Evolutionary conservation across 30 jellyfish, hydroid and myxozoan species (phyloP).

Genomic region (Rhopilema esculentum): DNA sequence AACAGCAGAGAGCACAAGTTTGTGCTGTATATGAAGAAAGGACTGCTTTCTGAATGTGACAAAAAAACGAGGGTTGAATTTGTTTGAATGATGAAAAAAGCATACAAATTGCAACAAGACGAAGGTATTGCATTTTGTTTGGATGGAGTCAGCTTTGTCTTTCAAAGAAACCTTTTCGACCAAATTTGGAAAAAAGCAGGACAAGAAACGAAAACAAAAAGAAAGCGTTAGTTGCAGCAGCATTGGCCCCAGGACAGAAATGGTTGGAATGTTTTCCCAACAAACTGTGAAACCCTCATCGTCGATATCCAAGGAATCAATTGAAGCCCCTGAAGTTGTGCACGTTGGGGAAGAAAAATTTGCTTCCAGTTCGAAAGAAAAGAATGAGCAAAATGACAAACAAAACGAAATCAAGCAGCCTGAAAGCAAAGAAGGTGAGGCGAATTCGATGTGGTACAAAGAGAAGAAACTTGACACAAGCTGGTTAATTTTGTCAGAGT

Average conservation of each 20-base stretch:
- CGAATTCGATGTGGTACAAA: no score
- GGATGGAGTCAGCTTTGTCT: neutral
- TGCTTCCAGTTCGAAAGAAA: no score
- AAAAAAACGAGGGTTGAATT: neutral
- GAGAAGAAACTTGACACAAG: no score
- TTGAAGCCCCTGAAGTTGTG: no score
- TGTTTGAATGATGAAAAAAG: neutral
- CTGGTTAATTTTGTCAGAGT: no score
- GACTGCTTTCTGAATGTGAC: neutral
- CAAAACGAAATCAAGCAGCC: no score
- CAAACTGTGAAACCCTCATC: no score
- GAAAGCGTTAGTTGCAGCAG: neutral
- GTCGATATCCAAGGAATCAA: no score
- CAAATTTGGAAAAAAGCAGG: neutral
- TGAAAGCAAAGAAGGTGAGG: no score
- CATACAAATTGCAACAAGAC: neutral
- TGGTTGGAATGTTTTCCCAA: no score
- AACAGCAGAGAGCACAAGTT: neutral
- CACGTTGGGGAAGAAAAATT: no score
- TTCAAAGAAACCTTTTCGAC: neutral
- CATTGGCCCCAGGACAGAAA: neutral
- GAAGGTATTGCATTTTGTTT: neutral
- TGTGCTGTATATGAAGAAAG: neutral
- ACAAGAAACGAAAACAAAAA: neutral
- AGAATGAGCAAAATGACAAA: no score